phyloP scores from a whole-genome alignment of 1,140 invertebrate genomes.

The Amyelois transitella region DNA sequence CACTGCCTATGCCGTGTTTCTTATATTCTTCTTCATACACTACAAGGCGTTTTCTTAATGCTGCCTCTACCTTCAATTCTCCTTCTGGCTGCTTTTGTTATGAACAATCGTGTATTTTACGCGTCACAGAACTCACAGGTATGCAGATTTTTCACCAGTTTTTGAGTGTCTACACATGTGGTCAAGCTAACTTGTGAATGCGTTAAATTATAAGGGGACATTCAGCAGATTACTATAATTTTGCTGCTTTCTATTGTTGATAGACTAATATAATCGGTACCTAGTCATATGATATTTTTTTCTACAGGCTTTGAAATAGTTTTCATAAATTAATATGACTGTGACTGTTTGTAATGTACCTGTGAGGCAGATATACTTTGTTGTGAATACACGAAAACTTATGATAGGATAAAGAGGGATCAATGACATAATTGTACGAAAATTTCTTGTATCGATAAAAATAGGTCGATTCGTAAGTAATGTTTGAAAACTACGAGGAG shows the following conservation, averaged over 20 bases:
- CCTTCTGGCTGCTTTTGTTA: slow-evolving; percentile 42
- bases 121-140: slow-evolving; percentile 27
- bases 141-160: slow-evolving; percentile 33
- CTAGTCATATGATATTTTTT: slow-evolving; percentile 36
- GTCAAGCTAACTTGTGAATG: slow-evolving; percentile 33
- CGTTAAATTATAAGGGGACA: slow-evolving; percentile 28
- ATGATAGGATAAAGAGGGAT: slow-evolving; percentile 59
- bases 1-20: slow-evolving; percentile 91
- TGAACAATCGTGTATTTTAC: slow-evolving; percentile 36
- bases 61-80: slow-evolving; percentile 36
- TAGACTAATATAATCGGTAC: slow-evolving; percentile 4
- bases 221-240: slow-evolving; percentile 20
- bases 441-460: slow-evolving; percentile 24
- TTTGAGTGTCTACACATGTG: slow-evolving; percentile 47
- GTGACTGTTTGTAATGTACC: slow-evolving; percentile 14
- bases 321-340: slow-evolving; percentile 27
- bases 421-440: slow-evolving; percentile 43
- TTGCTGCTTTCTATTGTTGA: slow-evolving; percentile 32
- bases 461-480: slow-evolving; percentile 7
- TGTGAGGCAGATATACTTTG: slow-evolving; percentile 20
- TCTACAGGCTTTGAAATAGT: slow-evolving; percentile 64
- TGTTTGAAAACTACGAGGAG: not conserved
- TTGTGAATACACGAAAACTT: slow-evolving; percentile 34
- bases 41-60: slow-evolving; percentile 85
- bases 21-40: slow-evolving; percentile 95